These are phyloP conservation scores for Coecobrya sp. DNA, from an alignment of 2,888 invertebrate genomes.

Conservation along the genomic window DNA sequence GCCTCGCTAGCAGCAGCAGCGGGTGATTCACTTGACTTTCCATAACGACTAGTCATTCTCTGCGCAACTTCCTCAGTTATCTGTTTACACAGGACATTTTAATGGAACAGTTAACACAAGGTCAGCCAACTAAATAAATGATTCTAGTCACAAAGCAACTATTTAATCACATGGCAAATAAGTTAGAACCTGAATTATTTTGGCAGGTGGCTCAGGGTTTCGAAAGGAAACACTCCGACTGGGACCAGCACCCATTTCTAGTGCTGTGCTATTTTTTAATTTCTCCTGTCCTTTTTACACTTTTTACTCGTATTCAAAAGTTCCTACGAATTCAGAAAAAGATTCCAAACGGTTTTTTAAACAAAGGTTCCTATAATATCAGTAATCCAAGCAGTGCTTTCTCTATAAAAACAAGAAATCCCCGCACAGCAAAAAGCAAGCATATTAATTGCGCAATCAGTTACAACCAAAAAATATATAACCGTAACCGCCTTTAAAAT, in stretches of 20 bases:
- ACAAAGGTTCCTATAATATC: too few relatives aligned
- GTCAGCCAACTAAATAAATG: neutral
- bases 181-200: constrained; percentile 80
- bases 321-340: constrained; percentile 25
- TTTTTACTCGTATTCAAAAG: neutral
- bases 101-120: neutral
- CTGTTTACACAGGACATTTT: constrained; percentile 34
- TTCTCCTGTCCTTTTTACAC: neutral
- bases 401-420: too few relatives aligned
- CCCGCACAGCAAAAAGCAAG: too few relatives aligned
- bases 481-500: too few relatives aligned
- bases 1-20: too few relatives aligned
- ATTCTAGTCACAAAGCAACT: neutral
- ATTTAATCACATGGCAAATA: constrained; percentile 6
- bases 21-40: constrained; percentile 57
- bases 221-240: constrained; percentile 79
- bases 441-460: too few relatives aligned
- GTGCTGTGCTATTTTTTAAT: constrained; percentile 30
- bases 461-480: too few relatives aligned
- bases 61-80: constrained; percentile 82
- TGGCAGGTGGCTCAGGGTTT: constrained; percentile 81
- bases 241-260: constrained; percentile 81
- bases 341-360: too few relatives aligned
- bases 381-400: too few relatives aligned
- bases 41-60: constrained; percentile 80